A percentile compares a stretch with the other conserved stretches of the same genome.
Conservation (phyloP, 2,797 vertebrate species). For the Eidolon dupreanum region DNA sequence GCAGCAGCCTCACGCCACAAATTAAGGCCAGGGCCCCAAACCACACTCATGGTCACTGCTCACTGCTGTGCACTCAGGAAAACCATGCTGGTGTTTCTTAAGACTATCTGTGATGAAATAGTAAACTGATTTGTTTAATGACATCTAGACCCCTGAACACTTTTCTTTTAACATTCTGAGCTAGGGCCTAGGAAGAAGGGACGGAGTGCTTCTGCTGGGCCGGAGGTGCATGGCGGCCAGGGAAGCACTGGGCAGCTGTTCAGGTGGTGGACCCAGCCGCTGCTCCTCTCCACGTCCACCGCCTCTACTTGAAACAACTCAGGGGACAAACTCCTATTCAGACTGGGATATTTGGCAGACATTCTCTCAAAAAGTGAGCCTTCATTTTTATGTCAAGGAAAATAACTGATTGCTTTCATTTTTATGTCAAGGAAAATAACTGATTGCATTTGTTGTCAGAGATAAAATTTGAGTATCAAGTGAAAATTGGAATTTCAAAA, state of each 20-base stretch:
- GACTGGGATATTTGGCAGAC: background rate
- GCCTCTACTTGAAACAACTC: background rate
- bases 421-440: background rate
- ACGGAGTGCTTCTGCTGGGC: fast-evolving
- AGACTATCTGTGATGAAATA: background rate
- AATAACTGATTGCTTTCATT: background rate
- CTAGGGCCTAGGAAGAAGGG: background rate
- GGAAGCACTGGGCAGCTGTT: background rate
- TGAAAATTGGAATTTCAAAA: background rate
- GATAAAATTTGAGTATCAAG: background rate
- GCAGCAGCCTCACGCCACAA: background rate
- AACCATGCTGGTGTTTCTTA: background rate
- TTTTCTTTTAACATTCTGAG: background rate
- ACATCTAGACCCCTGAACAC: background rate
- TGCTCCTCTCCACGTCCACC: background rate
- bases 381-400: background rate
- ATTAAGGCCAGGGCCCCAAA: background rate
- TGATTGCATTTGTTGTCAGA: background rate
- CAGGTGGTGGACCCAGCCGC: background rate
- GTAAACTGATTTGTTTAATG: background rate
- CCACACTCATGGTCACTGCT: background rate
- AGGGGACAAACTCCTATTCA: background rate
- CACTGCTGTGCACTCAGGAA: background rate
- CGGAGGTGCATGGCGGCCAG: fast-evolving
- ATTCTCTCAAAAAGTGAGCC: background rate